A percentile compares a stretch with the other conserved stretches of the same genome.
Conservation (phyloP, 2,113 vertebrate species). For the Leptodactylus fuscus region DNA sequence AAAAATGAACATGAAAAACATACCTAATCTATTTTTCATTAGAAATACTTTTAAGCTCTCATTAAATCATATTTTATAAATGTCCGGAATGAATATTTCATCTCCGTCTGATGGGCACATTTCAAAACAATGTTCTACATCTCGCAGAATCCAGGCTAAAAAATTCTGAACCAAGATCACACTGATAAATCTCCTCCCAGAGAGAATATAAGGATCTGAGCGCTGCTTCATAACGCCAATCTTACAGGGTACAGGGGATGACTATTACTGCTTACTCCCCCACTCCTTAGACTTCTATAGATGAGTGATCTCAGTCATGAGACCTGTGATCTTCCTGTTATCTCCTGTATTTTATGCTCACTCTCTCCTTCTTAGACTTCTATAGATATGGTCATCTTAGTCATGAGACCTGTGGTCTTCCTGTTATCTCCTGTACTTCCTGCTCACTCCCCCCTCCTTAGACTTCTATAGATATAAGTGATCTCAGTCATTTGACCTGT, state of each 20-base stretch:
- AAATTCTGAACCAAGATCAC: not conserved
- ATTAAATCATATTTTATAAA: slow-evolving; percentile 64
- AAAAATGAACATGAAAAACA: slow-evolving; percentile 60
- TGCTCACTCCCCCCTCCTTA: no score
- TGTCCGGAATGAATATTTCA: slow-evolving; percentile 62
- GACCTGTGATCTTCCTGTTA: no score
- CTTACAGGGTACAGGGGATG: not conserved
- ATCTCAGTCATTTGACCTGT: no score
- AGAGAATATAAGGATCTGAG: not conserved
- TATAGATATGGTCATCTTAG: no score
- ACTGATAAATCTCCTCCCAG: not conserved
- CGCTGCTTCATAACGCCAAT: not conserved
- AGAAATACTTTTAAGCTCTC: slow-evolving; percentile 60
- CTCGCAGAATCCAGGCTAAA: slow-evolving; percentile 15
- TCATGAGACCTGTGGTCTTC: no score
- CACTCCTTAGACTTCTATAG: no score
- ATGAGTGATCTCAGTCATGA: no score
- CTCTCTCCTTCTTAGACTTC: no score
- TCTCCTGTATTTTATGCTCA: no score
- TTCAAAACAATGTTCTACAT: slow-evolving; percentile 47
- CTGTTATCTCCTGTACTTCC: no score
- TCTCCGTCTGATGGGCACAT: slow-evolving; percentile 58
- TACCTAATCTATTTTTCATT: slow-evolving; percentile 63
- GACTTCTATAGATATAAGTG: no score
- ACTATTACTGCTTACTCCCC: no score